phyloP scores from a whole-genome alignment of 2,888 invertebrate species.

The Leucoma salicis region DNA sequence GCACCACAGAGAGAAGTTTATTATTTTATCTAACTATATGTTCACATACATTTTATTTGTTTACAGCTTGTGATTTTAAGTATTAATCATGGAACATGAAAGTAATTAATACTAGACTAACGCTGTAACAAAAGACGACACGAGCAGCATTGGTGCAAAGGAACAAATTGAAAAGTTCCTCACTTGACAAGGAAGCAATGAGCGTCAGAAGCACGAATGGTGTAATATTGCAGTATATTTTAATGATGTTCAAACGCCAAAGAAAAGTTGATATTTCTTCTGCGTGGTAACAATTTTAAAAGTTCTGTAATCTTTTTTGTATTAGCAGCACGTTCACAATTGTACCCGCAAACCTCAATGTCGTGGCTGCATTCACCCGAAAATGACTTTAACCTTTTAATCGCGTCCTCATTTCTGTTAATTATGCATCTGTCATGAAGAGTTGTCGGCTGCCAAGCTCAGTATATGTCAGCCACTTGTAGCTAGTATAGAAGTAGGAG shows the following conservation, averaged over 20 bases:
- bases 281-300: constrained; percentile 37
- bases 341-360: constrained; percentile 13
- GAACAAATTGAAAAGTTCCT: constrained; percentile 56
- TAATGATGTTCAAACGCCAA: constrained; percentile 42
- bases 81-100: too few species aligned
- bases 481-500: constrained; percentile 64
- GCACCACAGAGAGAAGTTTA: too few species aligned
- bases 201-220: constrained; percentile 42
- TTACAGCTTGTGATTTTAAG: too few species aligned
- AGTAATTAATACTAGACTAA: too few species aligned
- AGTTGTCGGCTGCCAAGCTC: constrained; percentile 50
- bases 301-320: constrained; percentile 17
- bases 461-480: constrained; percentile 10
- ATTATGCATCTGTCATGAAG: constrained; percentile 62
- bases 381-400: constrained; percentile 48
- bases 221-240: constrained; percentile 62
- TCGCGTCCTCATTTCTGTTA: constrained; percentile 56
- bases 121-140: too few species aligned
- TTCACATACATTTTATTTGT: too few species aligned
- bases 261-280: constrained; percentile 48
- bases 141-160: too few species aligned
- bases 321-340: constrained; percentile 27
- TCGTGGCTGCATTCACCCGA: constrained; percentile 23
- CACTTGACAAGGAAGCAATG: constrained; percentile 46
- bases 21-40: too few species aligned